Evolutionary conservation across 1,140 invertebrate genomes (phyloP), one percentile per base, ranked within the genome.

Genomic region (Colletes gigas): DNA sequence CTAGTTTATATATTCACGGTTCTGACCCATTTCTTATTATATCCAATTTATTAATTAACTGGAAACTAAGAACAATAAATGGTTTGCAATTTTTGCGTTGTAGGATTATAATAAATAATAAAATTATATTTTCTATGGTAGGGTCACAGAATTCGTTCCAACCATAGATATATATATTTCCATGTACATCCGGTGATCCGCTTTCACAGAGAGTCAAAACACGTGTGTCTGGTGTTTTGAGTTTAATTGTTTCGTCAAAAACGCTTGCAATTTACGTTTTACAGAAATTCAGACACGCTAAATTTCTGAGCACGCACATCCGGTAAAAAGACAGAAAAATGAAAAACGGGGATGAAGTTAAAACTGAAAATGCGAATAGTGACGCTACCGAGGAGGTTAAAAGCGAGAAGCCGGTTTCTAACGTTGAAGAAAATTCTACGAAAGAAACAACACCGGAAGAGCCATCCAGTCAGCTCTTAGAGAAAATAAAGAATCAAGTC

Each of bases 401-500:
- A 41, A 21, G 17, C 12, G 83, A 83, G 55, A 84, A 89, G 66
- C 66, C 85, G 60, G 79, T 39, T 21, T 55, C 52, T 44, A 72
- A 86, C n/a, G 17, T 15, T 1, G 77, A 89, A 57, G 71, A 82
- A 71, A 68, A 19, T 50, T 47, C 69, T 21, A 72, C 66, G 1
- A 54, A 75, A 44, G 15, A 54, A 57, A 47, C n/a, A 6, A 10
- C 4, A 21, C 1, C 54, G 0, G 65, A 74, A 10, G 88, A 92
- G 84, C 74, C 77, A 0, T 75, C 87, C 0, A 63, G 57, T 9
- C 88, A 90, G 71, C 77, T 92, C 5, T 79, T 91, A 30, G 76
- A 83, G n/a, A 88, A 89, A 79, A 91, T 93, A n/a, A 90, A 83
- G 68, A 77, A 84, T 63, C 92, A 93, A 88, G 66, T 93, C 14